Conservation (phyloP, 2,888 invertebrate species). For the Myopa testacea region DNA sequence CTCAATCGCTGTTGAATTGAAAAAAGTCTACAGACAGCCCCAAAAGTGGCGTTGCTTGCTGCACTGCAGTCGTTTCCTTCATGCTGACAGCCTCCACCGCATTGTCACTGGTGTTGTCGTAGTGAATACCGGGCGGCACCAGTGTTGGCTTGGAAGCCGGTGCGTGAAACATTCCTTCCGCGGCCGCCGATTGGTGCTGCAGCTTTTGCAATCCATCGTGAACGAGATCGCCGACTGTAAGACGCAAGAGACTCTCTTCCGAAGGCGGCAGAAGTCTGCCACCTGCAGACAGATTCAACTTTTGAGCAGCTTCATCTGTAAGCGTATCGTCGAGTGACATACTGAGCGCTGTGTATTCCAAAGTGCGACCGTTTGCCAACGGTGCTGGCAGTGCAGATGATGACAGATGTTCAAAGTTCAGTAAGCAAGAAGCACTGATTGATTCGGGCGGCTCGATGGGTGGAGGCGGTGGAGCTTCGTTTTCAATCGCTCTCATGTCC, state of each 20-base stretch:
- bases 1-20: conserved; percentile 62
- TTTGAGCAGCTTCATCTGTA: conserved; percentile 65
- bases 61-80: conserved; percentile 58
- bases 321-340: conserved; percentile 66
- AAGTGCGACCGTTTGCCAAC: conserved; percentile 51
- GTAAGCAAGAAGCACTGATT: conserved; percentile 46
- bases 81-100: conserved; percentile 66
- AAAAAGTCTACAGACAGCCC: conserved; percentile 67
- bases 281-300: conserved; percentile 65
- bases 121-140: conserved; percentile 55
- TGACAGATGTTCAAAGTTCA: conserved; percentile 46
- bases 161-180: conserved; percentile 45
- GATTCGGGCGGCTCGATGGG: conserved; percentile 53
- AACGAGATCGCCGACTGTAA: conserved; percentile 64
- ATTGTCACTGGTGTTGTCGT: conserved; percentile 67
- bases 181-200: conserved; percentile 38
- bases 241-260: conserved; percentile 64
- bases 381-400: conserved; percentile 42
- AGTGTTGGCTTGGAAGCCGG: conserved; percentile 42
- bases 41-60: conserved; percentile 54
- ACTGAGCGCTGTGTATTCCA: conserved; percentile 65
- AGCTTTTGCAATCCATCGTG: conserved; percentile 55
- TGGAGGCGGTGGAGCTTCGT: conserved; percentile 57
- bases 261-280: conserved; percentile 64
- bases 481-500: conserved; percentile 60